Evolutionary conservation across 92 coral and sea anemone species (phyloP), one percentile per base, ranked within the genome.

Genomic region (Pocillopora meandrina): DNA sequence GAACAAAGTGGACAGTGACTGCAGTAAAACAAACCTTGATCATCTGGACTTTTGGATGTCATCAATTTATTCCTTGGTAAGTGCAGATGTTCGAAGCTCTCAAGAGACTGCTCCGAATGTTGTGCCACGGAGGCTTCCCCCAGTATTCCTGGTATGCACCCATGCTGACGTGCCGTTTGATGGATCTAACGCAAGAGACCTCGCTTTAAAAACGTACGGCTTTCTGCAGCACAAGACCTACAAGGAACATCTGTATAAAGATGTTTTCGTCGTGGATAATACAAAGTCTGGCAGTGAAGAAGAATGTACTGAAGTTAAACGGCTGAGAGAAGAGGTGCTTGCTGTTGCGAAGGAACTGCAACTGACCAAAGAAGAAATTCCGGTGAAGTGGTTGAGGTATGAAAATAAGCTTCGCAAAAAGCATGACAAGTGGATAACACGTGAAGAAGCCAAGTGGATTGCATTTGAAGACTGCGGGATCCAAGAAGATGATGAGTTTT

Each of bases 21-120:
- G 65, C n/a, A 1, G 13, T 15, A 61, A 61, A 61, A 61, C 65
- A 11, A 75, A 81, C 35, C 57, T 91, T 89, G 93, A 88, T 18
- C 66, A 65, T 47, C 23, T 88, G 19, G 87, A 88, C 56, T 75
- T 77, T 61, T 88, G 91, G 91, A 65, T 88, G 84, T 80, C 88
- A 1, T 83, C 75, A 13, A 60, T 88, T 49, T 61, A 61, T 34
- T 61, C 65, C 20, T 4, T 61, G 4, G 20, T n/a, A 7, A 16
- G 65, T 61, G 26, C 2, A 14, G 65, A 61, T 2, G 8, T 5
- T 12, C 13, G 0, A 1, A 61, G 49, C 49, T 1, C 49, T 16
- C 65, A 61, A 61, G 0, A 5, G 19, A 0, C 8, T 1, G 8
- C 19, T 61, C 0, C 17, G 1, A 12, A 18, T 15, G 6, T 16